Conservation (phyloP, 2,797 vertebrate genomes). For the Thamnophis elegans region DNA sequence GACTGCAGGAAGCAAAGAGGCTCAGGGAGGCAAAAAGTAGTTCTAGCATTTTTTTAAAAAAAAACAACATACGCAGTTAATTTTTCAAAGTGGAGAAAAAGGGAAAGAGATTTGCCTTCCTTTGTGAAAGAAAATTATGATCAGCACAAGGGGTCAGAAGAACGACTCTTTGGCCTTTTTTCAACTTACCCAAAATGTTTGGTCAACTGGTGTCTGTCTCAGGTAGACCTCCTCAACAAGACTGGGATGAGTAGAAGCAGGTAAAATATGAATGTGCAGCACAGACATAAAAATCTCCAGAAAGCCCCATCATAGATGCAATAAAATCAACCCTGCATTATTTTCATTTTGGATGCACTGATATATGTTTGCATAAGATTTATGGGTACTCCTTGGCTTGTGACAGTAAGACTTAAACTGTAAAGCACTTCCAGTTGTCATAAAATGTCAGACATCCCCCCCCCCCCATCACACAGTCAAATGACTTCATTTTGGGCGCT, state of each 20-base stretch:
- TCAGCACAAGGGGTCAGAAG: not conserved
- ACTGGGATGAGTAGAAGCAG: not conserved
- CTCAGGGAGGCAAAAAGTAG: constrained; percentile 20
- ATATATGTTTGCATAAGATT: not conserved
- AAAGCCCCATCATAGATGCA: too few relatives aligned
- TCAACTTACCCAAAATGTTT: not conserved
- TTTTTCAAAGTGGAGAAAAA: constrained; percentile 1
- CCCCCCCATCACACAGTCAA: not conserved
- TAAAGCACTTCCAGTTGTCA: not conserved
- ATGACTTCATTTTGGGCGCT: not conserved
- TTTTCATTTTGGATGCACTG: not conserved
- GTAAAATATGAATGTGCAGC: too few relatives aligned
- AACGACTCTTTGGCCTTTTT: not conserved
- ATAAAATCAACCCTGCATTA: not conserved
- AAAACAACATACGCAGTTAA: not conserved
- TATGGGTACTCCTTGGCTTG: not conserved
- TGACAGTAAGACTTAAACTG: not conserved
- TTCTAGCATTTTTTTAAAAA: not conserved
- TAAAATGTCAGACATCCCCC: not conserved
- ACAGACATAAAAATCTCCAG: not conserved
- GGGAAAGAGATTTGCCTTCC: not conserved
- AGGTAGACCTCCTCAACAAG: not conserved
- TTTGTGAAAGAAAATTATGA: not conserved
- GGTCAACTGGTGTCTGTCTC: not conserved
- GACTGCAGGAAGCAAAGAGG: constrained; percentile 16